Evolutionary conservation across 2,113 vertebrate species (phyloP).

Genomic region (Pterophyllum scalare): DNA sequence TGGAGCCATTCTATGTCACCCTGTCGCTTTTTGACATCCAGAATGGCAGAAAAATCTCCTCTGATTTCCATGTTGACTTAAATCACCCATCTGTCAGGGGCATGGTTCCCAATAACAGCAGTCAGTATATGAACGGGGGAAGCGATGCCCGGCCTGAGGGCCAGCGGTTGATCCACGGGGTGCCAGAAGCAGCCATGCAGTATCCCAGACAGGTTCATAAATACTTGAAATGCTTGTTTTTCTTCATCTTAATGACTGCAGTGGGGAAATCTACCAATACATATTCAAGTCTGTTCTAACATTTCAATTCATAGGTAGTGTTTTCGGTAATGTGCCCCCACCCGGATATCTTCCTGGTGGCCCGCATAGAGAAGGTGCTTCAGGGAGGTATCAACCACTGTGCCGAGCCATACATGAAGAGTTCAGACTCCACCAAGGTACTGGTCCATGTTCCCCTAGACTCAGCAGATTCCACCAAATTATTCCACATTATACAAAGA

Average conservation of each 20-base stretch:
- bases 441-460: neutral
- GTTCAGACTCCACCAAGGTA: constrained; percentile 97
- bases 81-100: constrained; percentile 92
- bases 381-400: constrained; percentile 97
- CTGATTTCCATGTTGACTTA: constrained; percentile 96
- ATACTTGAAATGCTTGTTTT: neutral
- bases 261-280: neutral
- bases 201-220: constrained; percentile 90
- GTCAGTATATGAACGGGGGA: constrained; percentile 85
- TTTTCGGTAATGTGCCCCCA: constrained; percentile 97
- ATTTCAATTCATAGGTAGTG: constrained; percentile 83
- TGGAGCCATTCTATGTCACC: constrained; percentile 97
- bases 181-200: constrained; percentile 86
- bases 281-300: neutral
- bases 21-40: constrained; percentile 95
- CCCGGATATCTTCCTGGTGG: constrained; percentile 96
- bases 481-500: constrained; percentile 49
- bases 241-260: neutral
- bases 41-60: constrained; percentile 92
- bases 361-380: constrained; percentile 95
- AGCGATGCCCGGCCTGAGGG: constrained; percentile 76
- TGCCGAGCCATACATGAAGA: constrained; percentile 97
- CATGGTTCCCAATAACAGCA: constrained; percentile 82
- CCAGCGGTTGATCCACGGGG: constrained; percentile 77
- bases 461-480: constrained; percentile 55